phyloP scores from a whole-genome alignment of 2,797 vertebrate species.

The Todus mexicanus region DNA sequence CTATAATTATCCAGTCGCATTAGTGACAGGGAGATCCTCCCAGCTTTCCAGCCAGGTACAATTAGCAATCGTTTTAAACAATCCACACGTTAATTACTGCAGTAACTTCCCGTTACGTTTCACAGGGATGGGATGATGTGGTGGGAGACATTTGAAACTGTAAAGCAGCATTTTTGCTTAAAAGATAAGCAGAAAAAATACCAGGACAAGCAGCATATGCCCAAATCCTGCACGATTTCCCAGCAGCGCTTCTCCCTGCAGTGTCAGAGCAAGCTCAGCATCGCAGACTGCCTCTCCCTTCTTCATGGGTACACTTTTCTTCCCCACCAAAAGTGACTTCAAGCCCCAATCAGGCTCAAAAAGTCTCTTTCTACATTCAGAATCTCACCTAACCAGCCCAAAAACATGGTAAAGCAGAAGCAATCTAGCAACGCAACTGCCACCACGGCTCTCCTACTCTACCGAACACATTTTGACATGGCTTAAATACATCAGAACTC shows the following conservation, averaged over 20 bases:
- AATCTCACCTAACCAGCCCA: neutral
- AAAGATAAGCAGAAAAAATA: neutral
- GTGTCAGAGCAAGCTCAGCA: neutral
- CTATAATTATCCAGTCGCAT: conserved; percentile 20
- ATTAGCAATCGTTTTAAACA: conserved; percentile 52
- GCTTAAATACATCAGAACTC: neutral
- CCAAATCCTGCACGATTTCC: rapidly evolving
- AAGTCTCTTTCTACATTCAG: neutral
- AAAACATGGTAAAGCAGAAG: neutral
- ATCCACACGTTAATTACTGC: conserved; percentile 45
- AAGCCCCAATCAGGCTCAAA: neutral
- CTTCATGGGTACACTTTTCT: neutral
- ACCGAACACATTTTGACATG: neutral
- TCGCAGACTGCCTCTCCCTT: neutral
- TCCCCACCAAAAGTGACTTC: neutral
- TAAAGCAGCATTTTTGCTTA: neutral
- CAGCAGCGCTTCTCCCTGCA: neutral
- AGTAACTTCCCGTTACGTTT: conserved; percentile 29
- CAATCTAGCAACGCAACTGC: neutral
- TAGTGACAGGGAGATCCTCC: conserved; percentile 24
- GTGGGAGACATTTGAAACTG: neutral
- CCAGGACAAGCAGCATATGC: neutral
- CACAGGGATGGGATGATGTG: neutral
- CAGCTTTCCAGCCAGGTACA: conserved; percentile 29
- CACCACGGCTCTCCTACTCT: neutral